A percentile compares a stretch with the other conserved stretches of the same genome.
Evolutionary conservation across 2,888 invertebrate species (phyloP).

Genomic region (Drosophila eohydei): DNA sequence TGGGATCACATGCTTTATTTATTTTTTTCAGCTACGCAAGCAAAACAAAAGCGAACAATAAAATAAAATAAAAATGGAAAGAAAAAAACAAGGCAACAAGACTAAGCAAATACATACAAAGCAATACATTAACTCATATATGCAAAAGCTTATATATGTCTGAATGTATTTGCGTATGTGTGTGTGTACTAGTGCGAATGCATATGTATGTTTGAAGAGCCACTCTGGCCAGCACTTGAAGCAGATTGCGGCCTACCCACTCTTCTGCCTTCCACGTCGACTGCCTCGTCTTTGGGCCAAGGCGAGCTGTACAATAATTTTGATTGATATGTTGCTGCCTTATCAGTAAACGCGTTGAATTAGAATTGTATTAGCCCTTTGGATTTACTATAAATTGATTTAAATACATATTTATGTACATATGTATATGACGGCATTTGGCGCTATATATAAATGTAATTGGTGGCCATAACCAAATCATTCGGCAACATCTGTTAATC

Average conservation of each 20-base stretch:
- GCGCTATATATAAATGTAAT: slow-evolving; percentile 33
- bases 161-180: slow-evolving; percentile 15
- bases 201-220: slow-evolving; percentile 15
- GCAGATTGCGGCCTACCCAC: slow-evolving; percentile 33
- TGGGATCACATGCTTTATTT: slow-evolving; percentile 71
- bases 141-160: slow-evolving; percentile 19
- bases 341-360: slow-evolving; percentile 50
- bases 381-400: slow-evolving; percentile 36
- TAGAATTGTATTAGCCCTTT: slow-evolving; percentile 62
- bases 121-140: slow-evolving; percentile 36
- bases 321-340: slow-evolving; percentile 66
- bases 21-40: slow-evolving; percentile 72
- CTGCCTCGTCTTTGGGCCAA: slow-evolving; percentile 44
- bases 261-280: neutral
- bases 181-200: slow-evolving; percentile 9
- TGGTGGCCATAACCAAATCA: slow-evolving; percentile 61
- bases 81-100: slow-evolving; percentile 50
- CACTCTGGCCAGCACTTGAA: slow-evolving; percentile 37
- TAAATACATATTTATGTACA: neutral
- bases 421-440: neutral
- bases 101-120: slow-evolving; percentile 66
- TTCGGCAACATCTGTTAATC: slow-evolving; percentile 68
- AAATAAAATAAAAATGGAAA: slow-evolving; percentile 21
- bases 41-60: slow-evolving; percentile 60
- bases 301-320: slow-evolving; percentile 34